Percentiles rank a stretch among this genome's conserved stretches.
phyloP scores from a whole-genome alignment of 2,888 invertebrate species.

The Steinernema scapterisci region DNA sequence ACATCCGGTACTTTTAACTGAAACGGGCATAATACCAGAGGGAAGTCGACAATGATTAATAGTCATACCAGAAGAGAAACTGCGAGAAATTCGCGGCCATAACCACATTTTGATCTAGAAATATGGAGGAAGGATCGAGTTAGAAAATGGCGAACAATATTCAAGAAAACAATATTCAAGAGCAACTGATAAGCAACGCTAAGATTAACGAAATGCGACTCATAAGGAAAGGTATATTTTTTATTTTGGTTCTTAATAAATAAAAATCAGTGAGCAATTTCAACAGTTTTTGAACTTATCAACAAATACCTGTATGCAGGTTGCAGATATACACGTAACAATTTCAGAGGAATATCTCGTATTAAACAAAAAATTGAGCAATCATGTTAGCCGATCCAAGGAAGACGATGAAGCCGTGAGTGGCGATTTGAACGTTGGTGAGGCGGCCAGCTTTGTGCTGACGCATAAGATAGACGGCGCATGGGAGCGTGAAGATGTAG shows the following conservation, averaged over 20 bases:
- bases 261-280: conserved; percentile 19
- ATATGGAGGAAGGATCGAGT: neutral
- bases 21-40: neutral
- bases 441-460: conserved; percentile 74
- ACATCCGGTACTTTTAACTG: neutral
- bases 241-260: neutral
- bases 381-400: conserved; percentile 79
- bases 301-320: neutral
- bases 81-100: neutral
- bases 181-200: neutral
- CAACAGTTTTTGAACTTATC: conserved; percentile 25
- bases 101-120: neutral
- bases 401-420: conserved; percentile 76
- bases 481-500: conserved; percentile 84
- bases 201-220: neutral
- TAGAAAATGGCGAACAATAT: neutral
- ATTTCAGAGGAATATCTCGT: neutral
- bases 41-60: neutral
- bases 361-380: conserved; percentile 76
- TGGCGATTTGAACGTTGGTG: conserved; percentile 72
- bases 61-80: neutral
- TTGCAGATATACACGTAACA: conserved; percentile 9
- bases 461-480: conserved; percentile 78
- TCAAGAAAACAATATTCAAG: neutral
- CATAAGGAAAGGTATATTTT: neutral